phyloP scores from a whole-genome alignment of 2,113 vertebrate genomes.

The Oncorhynchus kisutch region DNA sequence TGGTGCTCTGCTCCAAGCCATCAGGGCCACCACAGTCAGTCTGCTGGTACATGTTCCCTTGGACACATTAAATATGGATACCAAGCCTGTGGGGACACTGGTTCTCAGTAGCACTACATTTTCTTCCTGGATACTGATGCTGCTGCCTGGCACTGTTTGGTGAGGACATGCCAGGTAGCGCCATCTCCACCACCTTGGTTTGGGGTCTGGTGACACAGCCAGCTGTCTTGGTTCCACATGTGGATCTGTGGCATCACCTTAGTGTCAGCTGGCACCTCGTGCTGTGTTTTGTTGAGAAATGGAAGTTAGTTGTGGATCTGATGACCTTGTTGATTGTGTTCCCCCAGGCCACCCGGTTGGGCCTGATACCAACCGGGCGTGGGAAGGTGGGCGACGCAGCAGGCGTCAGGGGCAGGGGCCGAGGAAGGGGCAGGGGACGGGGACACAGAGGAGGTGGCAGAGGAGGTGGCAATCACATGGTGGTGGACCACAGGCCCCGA shows the following conservation, averaged over 20 bases:
- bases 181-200: not conserved
- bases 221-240: not conserved
- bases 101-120: too few relatives aligned
- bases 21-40: slow-evolving; percentile 3
- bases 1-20: too few relatives aligned
- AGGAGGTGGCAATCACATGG: slow-evolving; percentile 86
- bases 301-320: not conserved
- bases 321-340: not conserved
- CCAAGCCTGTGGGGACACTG: not conserved
- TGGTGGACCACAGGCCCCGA: slow-evolving; percentile 93
- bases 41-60: not conserved
- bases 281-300: too few relatives aligned
- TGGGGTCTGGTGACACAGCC: not conserved
- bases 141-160: not conserved
- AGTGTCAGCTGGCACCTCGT: not conserved
- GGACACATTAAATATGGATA: not conserved
- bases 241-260: not conserved
- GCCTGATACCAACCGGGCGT: slow-evolving; percentile 82
- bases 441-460: slow-evolving; percentile 71
- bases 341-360: slow-evolving; percentile 86
- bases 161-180: not conserved
- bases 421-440: slow-evolving; percentile 76
- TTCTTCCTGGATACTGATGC: not conserved
- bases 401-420: slow-evolving; percentile 70
- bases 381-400: slow-evolving; percentile 71